Evolutionary conservation across 2,113 vertebrate species (phyloP).

Genomic region (Prolemur simus): DNA sequence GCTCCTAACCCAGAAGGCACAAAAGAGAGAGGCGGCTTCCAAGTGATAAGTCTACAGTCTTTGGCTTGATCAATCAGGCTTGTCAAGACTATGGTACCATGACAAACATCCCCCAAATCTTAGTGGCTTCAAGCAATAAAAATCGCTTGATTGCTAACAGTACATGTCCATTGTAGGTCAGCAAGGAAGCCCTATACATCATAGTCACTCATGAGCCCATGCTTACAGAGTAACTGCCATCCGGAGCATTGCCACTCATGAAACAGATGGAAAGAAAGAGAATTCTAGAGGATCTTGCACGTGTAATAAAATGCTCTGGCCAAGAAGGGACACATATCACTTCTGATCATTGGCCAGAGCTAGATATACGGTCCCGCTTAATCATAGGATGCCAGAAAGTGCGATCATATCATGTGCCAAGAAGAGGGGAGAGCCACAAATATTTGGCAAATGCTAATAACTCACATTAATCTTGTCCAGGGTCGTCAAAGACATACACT

Average conservation of each 20-base stretch:
- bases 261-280: neutral
- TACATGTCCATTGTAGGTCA: neutral
- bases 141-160: neutral
- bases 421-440: neutral
- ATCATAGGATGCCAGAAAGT: neutral
- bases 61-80: neutral
- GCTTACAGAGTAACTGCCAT: neutral
- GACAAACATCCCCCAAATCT: neutral
- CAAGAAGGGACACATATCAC: neutral
- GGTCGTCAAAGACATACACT: neutral
- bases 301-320: neutral
- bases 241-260: neutral
- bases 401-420: neutral
- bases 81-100: neutral
- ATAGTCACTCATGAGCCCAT: neutral
- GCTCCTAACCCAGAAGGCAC: neutral
- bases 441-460: neutral
- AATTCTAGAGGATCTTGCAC: neutral
- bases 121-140: neutral
- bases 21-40: neutral
- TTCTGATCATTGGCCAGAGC: neutral
- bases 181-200: neutral
- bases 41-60: neutral
- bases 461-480: neutral
- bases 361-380: neutral